Percentiles rank a stretch among this genome's conserved stretches.
Evolutionary conservation across 2,113 vertebrate species (phyloP).

Genomic region (Kryptolebias marmoratus): DNA sequence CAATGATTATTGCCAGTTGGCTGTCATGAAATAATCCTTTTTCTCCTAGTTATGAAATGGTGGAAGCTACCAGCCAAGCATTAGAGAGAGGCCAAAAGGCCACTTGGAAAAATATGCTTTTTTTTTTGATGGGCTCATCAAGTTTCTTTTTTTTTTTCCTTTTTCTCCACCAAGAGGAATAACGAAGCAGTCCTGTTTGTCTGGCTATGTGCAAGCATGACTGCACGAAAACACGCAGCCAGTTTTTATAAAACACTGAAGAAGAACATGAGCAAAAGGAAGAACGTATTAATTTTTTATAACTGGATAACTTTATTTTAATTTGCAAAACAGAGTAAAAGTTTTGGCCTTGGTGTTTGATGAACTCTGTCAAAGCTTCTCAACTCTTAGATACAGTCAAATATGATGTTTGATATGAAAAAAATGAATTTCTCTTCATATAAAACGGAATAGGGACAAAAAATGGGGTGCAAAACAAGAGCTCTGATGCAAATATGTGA

Average conservation of each 20-base stretch:
- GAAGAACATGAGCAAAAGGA: neutral
- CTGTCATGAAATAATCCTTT: conserved; percentile 40
- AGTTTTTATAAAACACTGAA: neutral
- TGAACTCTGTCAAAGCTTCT: neutral
- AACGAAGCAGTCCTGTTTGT: neutral
- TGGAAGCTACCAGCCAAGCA: conserved; percentile 5
- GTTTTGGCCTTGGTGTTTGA: neutral
- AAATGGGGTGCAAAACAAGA: neutral
- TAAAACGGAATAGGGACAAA: no score
- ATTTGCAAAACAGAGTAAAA: neutral
- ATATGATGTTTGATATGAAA: conserved; percentile 9
- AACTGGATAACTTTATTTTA: neutral
- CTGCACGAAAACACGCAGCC: neutral
- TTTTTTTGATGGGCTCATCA: neutral
- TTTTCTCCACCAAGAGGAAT: neutral
- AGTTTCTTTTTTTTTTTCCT: neutral
- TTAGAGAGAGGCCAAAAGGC: conserved; percentile 1
- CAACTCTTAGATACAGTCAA: neutral
- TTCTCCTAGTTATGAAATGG: conserved; percentile 17
- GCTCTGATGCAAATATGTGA: neutral
- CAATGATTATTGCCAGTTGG: conserved; percentile 42
- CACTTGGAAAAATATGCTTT: neutral
- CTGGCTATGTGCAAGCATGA: neutral
- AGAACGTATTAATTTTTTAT: neutral
- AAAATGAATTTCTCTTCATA: no score